Percentiles rank a stretch among this genome's conserved stretches.
These are phyloP conservation scores for Calliphora vicina DNA, from an alignment of 1,140 invertebrate species.

Conservation along the genomic window DNA sequence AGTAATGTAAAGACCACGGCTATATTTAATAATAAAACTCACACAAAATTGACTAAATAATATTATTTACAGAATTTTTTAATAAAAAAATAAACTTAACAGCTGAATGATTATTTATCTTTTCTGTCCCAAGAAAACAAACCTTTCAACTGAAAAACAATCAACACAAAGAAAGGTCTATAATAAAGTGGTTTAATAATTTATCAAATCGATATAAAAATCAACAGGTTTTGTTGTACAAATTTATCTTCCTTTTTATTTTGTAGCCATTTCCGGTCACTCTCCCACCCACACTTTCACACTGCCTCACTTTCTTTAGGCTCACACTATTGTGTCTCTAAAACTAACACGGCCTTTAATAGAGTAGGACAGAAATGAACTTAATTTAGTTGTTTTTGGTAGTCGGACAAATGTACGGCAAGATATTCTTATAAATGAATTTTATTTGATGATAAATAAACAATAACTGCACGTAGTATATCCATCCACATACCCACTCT, in stretches of 20 bases:
- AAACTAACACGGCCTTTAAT: not conserved
- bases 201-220: not conserved
- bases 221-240: not conserved
- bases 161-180: not conserved
- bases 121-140: not conserved
- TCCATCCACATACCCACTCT: not conserved
- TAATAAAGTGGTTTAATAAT: not conserved
- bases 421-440: constrained; percentile 11
- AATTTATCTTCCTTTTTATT: not conserved
- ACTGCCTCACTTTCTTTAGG: not conserved
- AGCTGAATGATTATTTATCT: not conserved
- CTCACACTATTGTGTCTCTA: not conserved
- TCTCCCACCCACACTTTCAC: not conserved
- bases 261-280: not conserved
- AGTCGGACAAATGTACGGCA: not conserved
- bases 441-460: constrained; percentile 23
- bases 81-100: not conserved
- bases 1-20: no score
- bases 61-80: no score
- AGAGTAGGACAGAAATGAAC: not conserved
- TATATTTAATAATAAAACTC: no score
- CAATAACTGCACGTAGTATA: not conserved
- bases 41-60: no score
- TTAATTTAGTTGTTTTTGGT: not conserved
- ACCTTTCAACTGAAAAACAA: not conserved